Base-by-base conservation (phyloP, 30 jellyfish, hydroid and myxozoan species). In the Haliclystus octoradiatus region DNA sequence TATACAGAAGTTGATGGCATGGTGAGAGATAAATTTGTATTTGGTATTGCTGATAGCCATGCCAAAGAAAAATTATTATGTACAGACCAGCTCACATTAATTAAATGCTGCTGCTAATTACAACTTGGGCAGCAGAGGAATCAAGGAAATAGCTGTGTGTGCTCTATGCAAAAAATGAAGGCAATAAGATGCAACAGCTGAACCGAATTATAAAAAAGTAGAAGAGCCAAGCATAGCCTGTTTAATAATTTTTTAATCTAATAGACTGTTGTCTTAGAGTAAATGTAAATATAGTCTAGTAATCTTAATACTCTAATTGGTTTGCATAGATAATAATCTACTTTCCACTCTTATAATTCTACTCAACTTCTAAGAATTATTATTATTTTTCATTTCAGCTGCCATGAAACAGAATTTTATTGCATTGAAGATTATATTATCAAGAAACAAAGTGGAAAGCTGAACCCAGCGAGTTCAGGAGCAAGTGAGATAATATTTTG, bases 351-450 rank as follows among this genome's bases (percentile, higher is more conserved):
- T n/a, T n/a, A n/a, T n/a, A n/a, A n/a, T n/a, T n/a, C n/a, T n/a
- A n/a, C n/a, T n/a, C n/a, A n/a, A n/a, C n/a, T n/a, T n/a, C n/a
- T n/a, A n/a, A n/a, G n/a, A n/a, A n/a, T n/a, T n/a, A 40, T 40
- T 5, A 40, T 50, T 66, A 22, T 65, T 65, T 46, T 49, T 28
- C 0, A 33, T 34, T 33, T 29, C 76, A 84, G 95, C 40, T 84
- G 95, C 77, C 78, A 74, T 35, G 96, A 85, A 50, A 67, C 85
- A 25, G 97, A 88, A 9, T 88, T 79, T 53, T 84, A 79, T 60
- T 66, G 35, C 32, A 31, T 79, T 27, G 94, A 88, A 50, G 97
- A 88, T 2, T 63, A 66, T 33, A 80, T 88, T 19, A 79, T 88
- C 60, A 80, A 67, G 27, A 88, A 88, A 73, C 97, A 88, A 50